These are phyloP conservation scores for Micronycteris hirsuta DNA, from an alignment of 2,113 vertebrate species.

Conservation along the genomic window DNA sequence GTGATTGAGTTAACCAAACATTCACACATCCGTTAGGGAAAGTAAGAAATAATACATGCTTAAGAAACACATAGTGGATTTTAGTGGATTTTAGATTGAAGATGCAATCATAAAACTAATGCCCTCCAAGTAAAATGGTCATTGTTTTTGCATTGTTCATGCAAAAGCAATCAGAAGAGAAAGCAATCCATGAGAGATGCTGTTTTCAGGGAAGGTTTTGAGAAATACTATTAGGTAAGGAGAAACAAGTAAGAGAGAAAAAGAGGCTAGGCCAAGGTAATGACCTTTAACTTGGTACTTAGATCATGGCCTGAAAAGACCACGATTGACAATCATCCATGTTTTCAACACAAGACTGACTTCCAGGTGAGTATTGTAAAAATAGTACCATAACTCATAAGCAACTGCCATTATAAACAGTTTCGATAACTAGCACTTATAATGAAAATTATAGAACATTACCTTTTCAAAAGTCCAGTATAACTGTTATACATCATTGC, in stretches of 20 bases:
- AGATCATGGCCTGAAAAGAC: neutral
- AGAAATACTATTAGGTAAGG: neutral
- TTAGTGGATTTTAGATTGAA: neutral
- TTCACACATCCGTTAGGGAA: neutral
- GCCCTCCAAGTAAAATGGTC: neutral
- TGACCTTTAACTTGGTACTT: neutral
- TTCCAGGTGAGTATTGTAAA: neutral
- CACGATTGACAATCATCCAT: neutral
- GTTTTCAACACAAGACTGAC: neutral
- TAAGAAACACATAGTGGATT: neutral
- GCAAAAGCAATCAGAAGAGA: neutral
- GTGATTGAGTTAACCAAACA: neutral
- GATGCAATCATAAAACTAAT: neutral
- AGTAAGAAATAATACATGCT: neutral
- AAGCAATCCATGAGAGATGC: neutral
- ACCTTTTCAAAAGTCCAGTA: neutral
- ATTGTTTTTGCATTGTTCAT: neutral
- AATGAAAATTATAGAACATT: neutral
- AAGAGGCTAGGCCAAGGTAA: neutral
- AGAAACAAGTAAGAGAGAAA: neutral
- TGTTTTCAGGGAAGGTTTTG: neutral
- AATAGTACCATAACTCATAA: neutral
- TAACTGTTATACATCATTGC: neutral
- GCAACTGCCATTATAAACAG: neutral
- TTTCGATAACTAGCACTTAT: neutral